Base-by-base conservation (phyloP, 2,888 invertebrate species). In the Scaptomyza caliginosa region DNA sequence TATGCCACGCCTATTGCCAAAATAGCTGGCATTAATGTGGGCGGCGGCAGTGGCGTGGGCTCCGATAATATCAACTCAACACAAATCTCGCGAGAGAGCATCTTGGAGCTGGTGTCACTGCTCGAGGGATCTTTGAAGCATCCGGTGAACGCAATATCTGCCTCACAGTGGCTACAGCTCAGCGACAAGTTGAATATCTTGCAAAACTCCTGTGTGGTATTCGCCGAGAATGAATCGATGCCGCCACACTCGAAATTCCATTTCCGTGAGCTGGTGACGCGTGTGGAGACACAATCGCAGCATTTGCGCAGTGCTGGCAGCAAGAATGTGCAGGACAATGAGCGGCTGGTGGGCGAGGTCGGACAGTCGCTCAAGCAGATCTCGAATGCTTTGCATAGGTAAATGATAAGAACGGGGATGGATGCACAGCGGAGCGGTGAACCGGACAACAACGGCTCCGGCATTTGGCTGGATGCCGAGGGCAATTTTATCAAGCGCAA, bases 231-330 rank as follows among this genome's bases (percentile, higher is more conserved):
- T 72, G 94, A 94, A 62, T 93, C 93, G 13, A 95, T 96, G 86
- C 95, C 96, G 10, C 96, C 97, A 16, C 96, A 97, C 89, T 95
- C 96, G 48, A 96, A 97, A 88, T 97, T 98, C 91, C 96, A 97
- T 83, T 96, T 97, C 89, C 94, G 96, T 38, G 95, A 96, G 90
- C 91, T 96, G 66, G 93, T 96, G 23, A 94, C 94, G 3, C 93
- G 95, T 42, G 92, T 96, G 50, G 96, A 96, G 89, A 92, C 92
- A 11, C 95, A 95, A 88, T 94, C 94, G 26, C 92, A 94, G 70
- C 93, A 94, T 80, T 90, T 96, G 71, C 92, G 95, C 54, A 94
- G 94, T 39, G 95, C 95, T 5, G 94, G 95, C 55, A 93, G 94
- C 56, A 93, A 95, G 81, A 95, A 95, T 89, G 93, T 94, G 49